Conservation (phyloP, 1,140 invertebrate species). For the Leptoteleia sp. region DNA sequence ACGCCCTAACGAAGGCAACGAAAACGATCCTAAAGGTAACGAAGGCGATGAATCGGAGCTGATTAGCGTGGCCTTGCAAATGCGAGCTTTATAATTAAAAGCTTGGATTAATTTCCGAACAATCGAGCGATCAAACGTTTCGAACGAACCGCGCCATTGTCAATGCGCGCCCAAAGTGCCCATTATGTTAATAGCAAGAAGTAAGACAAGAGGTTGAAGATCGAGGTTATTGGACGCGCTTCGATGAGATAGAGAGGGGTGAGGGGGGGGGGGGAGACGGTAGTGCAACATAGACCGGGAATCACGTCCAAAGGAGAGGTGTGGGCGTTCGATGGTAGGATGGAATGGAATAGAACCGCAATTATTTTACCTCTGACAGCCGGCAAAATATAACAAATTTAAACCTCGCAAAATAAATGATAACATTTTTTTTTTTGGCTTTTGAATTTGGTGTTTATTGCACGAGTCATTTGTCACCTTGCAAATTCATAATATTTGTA, state of each 20-base stretch:
- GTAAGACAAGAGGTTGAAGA: constrained; percentile 61
- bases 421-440: no score
- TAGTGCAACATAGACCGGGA: constrained; percentile 36
- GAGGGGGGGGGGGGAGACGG: constrained; percentile 52
- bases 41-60: no score
- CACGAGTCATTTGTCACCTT: no score
- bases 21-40: no score
- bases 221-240: constrained; percentile 68
- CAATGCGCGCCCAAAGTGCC: constrained; percentile 34
- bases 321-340: constrained; percentile 72
- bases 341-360: no score
- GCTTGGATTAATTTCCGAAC: constrained; percentile 22
- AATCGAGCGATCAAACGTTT: constrained; percentile 12
- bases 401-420: no score
- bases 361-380: no score
- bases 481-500: no score
- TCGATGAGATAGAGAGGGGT: constrained; percentile 55
- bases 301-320: constrained; percentile 61
- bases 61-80: constrained; percentile 19
- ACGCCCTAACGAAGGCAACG: no score
- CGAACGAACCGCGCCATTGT: constrained; percentile 19
- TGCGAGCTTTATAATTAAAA: constrained; percentile 19
- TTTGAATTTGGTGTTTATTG: no score
- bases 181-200: constrained; percentile 56
- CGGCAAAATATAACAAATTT: no score